These are phyloP conservation scores for Andrena trimmerana DNA, from an alignment of 2,888 invertebrate genomes.

Conservation along the genomic window DNA sequence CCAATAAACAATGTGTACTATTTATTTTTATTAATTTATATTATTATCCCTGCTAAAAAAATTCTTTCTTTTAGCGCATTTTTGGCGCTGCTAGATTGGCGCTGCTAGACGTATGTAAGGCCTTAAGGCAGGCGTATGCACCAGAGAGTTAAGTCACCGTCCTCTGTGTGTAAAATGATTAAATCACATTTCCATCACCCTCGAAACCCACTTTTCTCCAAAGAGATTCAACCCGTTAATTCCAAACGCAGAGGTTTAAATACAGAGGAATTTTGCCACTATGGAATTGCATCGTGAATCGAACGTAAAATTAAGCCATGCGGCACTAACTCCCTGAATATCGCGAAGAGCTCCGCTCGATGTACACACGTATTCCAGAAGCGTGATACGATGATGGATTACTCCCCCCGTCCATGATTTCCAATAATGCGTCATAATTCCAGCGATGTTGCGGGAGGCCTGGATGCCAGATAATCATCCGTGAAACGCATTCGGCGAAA, in stretches of 20 bases:
- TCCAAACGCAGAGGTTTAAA: neutral
- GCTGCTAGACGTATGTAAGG: no score
- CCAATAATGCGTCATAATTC: conserved; percentile 51
- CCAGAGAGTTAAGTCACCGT: no score
- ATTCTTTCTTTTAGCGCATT: no score
- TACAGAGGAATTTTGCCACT: neutral
- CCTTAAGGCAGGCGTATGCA: no score
- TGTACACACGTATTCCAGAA: neutral
- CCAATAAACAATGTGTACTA: no score
- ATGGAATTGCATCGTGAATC: neutral
- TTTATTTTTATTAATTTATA: no score
- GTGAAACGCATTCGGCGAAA: conserved; percentile 23
- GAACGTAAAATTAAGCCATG: neutral
- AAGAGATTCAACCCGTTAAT: no score
- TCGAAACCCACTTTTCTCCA: no score
- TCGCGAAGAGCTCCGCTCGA: neutral
- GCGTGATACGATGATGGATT: conserved; percentile 39
- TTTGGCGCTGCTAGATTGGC: no score
- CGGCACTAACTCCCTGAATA: conserved; percentile 11
- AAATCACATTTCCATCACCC: no score
- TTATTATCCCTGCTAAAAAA: no score
- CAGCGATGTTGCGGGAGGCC: neutral
- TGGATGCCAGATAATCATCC: conserved; percentile 11
- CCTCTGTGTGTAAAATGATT: no score
- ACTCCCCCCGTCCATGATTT: conserved; percentile 18